These are phyloP conservation scores for Premnoplex brunnescens DNA, from an alignment of 2,797 vertebrate genomes.

Conservation along the genomic window DNA sequence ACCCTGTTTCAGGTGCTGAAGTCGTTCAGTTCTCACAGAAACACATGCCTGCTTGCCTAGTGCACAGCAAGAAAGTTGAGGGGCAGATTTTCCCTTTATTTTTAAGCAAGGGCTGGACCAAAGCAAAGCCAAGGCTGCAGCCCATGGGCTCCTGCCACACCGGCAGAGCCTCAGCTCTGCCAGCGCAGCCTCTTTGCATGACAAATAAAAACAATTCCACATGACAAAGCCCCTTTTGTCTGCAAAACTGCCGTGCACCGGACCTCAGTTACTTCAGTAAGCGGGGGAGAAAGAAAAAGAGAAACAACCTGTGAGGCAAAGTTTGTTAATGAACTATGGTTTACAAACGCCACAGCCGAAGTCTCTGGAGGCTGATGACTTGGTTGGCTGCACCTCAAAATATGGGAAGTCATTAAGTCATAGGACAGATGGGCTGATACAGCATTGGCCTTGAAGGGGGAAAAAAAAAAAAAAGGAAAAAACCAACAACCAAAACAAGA, in stretches of 20 bases:
- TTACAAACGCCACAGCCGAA: background rate
- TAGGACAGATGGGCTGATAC: conserved; percentile 22
- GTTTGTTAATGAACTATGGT: conserved; percentile 15
- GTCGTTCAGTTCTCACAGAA: background rate
- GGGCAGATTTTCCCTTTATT: background rate
- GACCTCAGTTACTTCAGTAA: background rate
- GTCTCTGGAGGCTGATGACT: background rate
- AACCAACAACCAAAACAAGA: background rate
- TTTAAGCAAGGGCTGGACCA: background rate
- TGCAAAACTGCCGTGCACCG: background rate
- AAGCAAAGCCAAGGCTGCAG: background rate
- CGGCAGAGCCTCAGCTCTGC: conserved; percentile 2
- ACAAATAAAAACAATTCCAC: conserved; percentile 37
- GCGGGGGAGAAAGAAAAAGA: too few species aligned
- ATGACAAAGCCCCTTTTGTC: conserved; percentile 50
- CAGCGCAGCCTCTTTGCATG: background rate
- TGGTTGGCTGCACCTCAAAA: conserved; percentile 26
- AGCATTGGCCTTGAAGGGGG: background rate
- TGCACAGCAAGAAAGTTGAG: background rate
- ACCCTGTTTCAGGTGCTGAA: background rate
- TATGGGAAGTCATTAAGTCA: conserved; percentile 31
- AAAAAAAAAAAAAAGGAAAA: background rate
- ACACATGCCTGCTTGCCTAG: background rate
- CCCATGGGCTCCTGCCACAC: background rate
- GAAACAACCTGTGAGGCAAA: background rate